phyloP scores from a whole-genome alignment of 1,140 invertebrate genomes.

The Mizuhopecten yessoensis region DNA sequence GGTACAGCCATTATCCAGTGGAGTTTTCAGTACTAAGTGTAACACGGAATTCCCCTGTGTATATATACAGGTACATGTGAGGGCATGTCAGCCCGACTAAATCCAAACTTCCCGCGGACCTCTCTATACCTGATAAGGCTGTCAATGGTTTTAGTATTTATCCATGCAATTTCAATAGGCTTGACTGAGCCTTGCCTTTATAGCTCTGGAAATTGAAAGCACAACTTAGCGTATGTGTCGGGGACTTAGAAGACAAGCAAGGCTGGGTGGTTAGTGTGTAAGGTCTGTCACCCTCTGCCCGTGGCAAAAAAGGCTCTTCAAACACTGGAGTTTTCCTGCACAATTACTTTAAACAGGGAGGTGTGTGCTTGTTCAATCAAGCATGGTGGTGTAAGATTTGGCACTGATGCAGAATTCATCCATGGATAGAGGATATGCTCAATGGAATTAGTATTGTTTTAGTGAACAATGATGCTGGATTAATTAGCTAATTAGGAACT shows the following conservation, averaged over 20 bases:
- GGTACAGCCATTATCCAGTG: neutral
- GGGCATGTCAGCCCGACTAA: conserved; percentile 45
- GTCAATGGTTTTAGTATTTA: conserved; percentile 58
- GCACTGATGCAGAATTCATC: neutral
- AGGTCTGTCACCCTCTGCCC: neutral
- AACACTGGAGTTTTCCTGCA: neutral
- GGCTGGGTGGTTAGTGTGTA: neutral
- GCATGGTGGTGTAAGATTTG: neutral
- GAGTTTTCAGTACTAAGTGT: neutral
- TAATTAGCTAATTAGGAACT: neutral
- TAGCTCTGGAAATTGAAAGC: neutral
- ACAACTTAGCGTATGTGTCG: neutral
- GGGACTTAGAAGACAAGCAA: neutral
- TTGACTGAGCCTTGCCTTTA: conserved; percentile 21
- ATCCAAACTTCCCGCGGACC: conserved; percentile 59
- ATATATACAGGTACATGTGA: conserved; percentile 53
- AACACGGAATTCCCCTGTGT: conserved; percentile 23
- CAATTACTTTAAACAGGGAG: neutral
- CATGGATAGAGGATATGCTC: neutral
- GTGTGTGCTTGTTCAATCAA: conserved; percentile 17
- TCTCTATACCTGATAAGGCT: conserved; percentile 54
- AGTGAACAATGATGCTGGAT: conserved; percentile 24
- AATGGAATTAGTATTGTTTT: neutral
- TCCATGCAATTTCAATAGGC: conserved; percentile 57
- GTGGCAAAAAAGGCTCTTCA: neutral